These are phyloP conservation scores for Enteromius trimaculatus DNA, from an alignment of 2,797 vertebrate species.

Conservation along the genomic window DNA sequence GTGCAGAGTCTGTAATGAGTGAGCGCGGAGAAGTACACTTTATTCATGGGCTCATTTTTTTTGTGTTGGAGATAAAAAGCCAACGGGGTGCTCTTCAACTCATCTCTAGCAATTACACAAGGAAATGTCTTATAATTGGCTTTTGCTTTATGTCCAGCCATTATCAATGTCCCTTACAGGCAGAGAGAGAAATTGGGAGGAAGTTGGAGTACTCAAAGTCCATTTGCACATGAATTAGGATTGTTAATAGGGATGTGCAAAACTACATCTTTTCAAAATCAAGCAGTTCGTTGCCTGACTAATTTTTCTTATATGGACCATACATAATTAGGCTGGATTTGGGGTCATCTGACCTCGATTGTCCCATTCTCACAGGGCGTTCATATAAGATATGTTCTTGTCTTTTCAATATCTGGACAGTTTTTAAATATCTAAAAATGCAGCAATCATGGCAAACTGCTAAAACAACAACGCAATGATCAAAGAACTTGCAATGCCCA, in stretches of 20 bases:
- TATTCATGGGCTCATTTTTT: conserved; percentile 50
- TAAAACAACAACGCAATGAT: background rate
- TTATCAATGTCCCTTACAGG: conserved; percentile 78
- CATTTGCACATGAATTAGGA: conserved; percentile 61
- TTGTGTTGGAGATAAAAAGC: conserved; percentile 64
- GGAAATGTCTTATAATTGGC: conserved; percentile 77
- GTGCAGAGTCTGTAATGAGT: conserved; percentile 47
- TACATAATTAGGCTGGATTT: conserved; percentile 15
- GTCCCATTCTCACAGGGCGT: background rate
- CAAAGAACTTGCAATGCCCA: background rate
- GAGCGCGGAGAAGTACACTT: conserved; percentile 54
- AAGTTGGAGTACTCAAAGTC: conserved; percentile 55
- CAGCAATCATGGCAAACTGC: background rate
- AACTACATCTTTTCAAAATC: conserved; percentile 19
- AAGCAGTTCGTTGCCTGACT: background rate
- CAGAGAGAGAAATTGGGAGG: conserved; percentile 56
- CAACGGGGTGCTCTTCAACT: conserved; percentile 69
- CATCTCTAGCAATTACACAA: conserved; percentile 73
- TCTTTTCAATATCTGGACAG: background rate
- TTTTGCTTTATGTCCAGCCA: conserved; percentile 77
- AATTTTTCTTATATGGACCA: conserved; percentile 4
- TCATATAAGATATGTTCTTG: background rate
- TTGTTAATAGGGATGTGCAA: conserved; percentile 48
- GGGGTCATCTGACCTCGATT: background rate
- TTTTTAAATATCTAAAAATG: background rate